phyloP scores from a whole-genome alignment of 2,888 invertebrate genomes.

The Petrolisthes cinctipes region DNA sequence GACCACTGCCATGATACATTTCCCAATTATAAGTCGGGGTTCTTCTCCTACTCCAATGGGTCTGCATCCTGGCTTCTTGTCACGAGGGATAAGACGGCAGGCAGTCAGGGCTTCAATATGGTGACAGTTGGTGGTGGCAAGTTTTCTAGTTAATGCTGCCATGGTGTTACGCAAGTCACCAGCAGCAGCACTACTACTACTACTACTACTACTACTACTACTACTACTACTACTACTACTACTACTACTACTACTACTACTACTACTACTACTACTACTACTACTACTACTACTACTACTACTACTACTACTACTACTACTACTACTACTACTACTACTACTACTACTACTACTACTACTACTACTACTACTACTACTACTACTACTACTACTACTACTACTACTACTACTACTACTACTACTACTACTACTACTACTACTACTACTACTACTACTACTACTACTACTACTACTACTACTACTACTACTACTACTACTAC shows the following conservation, averaged over 20 bases:
- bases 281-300: no score
- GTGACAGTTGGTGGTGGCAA: no score
- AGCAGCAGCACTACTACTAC: not conserved
- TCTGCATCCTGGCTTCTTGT: no score
- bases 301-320: conserved; percentile 12
- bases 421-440: conserved; percentile 25
- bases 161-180: not conserved
- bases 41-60: no score
- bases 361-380: conserved; percentile 23
- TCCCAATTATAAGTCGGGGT: no score
- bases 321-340: conserved; percentile 25
- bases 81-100: no score
- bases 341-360: conserved; percentile 17
- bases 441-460: conserved; percentile 24
- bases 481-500: conserved; percentile 22
- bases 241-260: conserved; percentile 21
- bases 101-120: no score
- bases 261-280: no score
- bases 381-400: conserved; percentile 20
- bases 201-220: not conserved
- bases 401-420: conserved; percentile 23
- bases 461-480: conserved; percentile 24
- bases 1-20: no score
- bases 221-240: conserved; percentile 20
- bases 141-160: not conserved